Evolutionary conservation across 2,888 invertebrate species (phyloP).

Genomic region (Pyrrhia umbra): DNA sequence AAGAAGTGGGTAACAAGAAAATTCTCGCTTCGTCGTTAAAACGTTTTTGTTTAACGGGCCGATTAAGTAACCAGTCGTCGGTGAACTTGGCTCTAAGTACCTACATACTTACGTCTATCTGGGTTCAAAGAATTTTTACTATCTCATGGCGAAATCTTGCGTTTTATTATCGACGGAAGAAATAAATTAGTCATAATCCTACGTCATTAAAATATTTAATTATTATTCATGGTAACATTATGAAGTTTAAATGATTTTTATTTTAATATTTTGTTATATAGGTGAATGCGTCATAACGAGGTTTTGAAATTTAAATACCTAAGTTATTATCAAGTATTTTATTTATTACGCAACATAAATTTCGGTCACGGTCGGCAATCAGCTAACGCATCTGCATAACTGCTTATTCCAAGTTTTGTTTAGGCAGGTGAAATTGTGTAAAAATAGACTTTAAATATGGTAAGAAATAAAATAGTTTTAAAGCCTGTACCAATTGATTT

Average conservation of each 20-base stretch:
- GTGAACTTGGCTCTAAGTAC: no score
- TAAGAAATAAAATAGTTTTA: no score
- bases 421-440: background rate
- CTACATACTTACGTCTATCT: background rate
- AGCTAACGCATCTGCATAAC: background rate
- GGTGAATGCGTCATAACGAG: background rate
- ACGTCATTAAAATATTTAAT: background rate
- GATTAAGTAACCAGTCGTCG: no score
- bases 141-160: background rate
- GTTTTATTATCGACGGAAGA: background rate
- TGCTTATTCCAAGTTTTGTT: background rate
- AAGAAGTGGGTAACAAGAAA: no score
- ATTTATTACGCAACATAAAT: slow-evolving; percentile 46
- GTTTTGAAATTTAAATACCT: background rate
- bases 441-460: background rate
- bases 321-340: slow-evolving; percentile 18
- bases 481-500: no score
- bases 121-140: no score
- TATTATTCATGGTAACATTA: background rate
- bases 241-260: background rate
- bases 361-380: slow-evolving; percentile 48
- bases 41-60: no score
- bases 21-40: no score
- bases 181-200: background rate
- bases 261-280: background rate